Evolutionary conservation across 2,888 invertebrate species (phyloP).

Genomic region (Heliconius cydno): DNA sequence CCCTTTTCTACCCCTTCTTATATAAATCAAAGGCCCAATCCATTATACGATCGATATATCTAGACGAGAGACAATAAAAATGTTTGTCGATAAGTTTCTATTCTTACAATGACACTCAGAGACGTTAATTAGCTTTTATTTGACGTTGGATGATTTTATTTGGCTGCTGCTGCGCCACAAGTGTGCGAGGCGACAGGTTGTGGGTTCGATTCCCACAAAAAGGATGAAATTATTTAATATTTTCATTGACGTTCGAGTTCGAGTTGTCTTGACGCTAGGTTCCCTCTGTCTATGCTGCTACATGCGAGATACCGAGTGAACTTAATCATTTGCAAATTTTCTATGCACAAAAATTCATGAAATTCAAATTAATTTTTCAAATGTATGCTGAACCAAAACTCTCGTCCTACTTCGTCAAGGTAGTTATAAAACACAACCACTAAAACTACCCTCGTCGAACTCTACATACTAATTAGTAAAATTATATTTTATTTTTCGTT

Average conservation of each 20-base stretch:
- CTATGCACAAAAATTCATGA: background rate
- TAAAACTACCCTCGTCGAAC: constrained; percentile 21
- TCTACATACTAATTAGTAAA: constrained; percentile 24
- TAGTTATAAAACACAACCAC: constrained; percentile 25
- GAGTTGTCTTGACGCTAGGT: background rate
- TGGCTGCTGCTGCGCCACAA: too few relatives aligned
- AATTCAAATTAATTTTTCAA: constrained; percentile 4
- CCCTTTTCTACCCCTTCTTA: constrained; percentile 18
- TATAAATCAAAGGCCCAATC: constrained; percentile 20
- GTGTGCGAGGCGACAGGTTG: too few relatives aligned
- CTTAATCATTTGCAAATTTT: background rate
- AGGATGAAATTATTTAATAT: too few relatives aligned
- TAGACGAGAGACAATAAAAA: background rate
- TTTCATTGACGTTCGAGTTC: too few relatives aligned
- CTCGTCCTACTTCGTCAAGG: constrained; percentile 7
- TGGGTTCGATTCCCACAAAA: too few relatives aligned
- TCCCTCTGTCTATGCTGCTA: background rate
- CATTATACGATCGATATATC: constrained; percentile 12
- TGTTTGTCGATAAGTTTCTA: background rate
- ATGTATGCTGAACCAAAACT: constrained; percentile 11
- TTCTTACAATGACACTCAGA: background rate
- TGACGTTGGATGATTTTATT: background rate
- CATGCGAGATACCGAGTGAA: background rate
- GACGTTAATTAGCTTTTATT: constrained; percentile 1
- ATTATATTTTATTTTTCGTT: constrained; percentile 22